A percentile compares a stretch with the other conserved stretches of the same genome.
phyloP scores from a whole-genome alignment of 2,797 vertebrate genomes.

The Cyprinodon diabolis region DNA sequence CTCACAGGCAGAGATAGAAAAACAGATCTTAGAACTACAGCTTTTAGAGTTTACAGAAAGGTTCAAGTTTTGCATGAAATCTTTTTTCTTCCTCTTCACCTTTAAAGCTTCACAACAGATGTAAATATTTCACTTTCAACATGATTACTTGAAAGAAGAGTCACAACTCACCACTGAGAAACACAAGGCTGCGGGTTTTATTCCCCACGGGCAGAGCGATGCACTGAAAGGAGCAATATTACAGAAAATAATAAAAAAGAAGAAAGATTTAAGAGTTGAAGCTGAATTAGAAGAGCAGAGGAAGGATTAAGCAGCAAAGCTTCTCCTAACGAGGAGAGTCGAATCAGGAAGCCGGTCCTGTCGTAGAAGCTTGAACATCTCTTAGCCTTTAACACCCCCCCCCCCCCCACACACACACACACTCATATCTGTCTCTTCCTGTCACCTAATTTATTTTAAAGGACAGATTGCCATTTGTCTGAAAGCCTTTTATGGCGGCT shows the following conservation, averaged over 20 bases:
- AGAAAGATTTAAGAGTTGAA: constrained; percentile 33
- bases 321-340: constrained; percentile 14
- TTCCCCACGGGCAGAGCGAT: background rate
- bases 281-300: background rate
- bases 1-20: background rate
- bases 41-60: background rate
- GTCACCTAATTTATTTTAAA: constrained; percentile 76
- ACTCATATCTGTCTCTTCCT: constrained; percentile 15
- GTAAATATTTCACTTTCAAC: constrained; percentile 1
- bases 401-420: constrained; percentile 8
- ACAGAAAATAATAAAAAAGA: constrained; percentile 34
- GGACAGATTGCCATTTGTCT: constrained; percentile 79
- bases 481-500: constrained; percentile 79
- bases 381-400: constrained; percentile 2
- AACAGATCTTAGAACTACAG: background rate
- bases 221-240: background rate
- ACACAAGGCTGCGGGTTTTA: constrained; percentile 10
- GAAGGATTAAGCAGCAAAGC: constrained; percentile 16
- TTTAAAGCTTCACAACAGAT: constrained; percentile 2
- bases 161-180: background rate
- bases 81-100: background rate
- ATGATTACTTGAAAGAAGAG: constrained; percentile 21
- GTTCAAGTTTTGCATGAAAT: background rate
- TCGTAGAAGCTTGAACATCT: constrained; percentile 24
- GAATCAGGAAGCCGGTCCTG: constrained; percentile 25